Percentiles rank a stretch among this genome's conserved stretches.
Evolutionary conservation across 2,888 invertebrate species (phyloP).

Genomic region (Drosophila hawaiiensis): DNA sequence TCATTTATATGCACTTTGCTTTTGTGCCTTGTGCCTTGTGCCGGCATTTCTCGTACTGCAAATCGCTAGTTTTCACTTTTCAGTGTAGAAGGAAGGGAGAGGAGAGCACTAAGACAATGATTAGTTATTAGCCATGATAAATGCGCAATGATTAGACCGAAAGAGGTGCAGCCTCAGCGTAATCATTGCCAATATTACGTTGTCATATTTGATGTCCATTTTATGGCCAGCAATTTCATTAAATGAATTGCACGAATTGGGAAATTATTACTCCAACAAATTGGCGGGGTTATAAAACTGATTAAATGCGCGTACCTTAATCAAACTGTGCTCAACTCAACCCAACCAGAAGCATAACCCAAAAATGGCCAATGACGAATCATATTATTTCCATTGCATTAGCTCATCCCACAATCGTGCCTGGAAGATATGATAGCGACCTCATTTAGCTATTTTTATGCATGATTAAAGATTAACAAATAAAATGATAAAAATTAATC

Average conservation of each 20-base stretch:
- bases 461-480: neutral
- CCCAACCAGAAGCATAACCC: slow-evolving; percentile 5
- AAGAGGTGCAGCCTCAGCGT: slow-evolving; percentile 12
- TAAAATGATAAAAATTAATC: neutral
- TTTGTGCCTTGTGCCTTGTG: slow-evolving; percentile 29
- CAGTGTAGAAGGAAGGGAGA: slow-evolving; percentile 3
- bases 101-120: slow-evolving; percentile 33
- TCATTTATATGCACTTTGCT: slow-evolving; percentile 75
- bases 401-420: neutral
- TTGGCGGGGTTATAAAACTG: slow-evolving; percentile 19
- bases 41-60: slow-evolving; percentile 30
- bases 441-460: neutral
- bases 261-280: slow-evolving; percentile 39
- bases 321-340: slow-evolving; percentile 10
- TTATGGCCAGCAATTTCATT: slow-evolving; percentile 56
- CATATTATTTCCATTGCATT: slow-evolving; percentile 4
- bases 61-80: slow-evolving; percentile 75
- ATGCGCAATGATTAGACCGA: slow-evolving; percentile 45
- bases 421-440: neutral
- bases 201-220: slow-evolving; percentile 58
- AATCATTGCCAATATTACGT: slow-evolving; percentile 41
- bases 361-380: neutral
- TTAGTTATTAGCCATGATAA: slow-evolving; percentile 47
- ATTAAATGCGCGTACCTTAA: slow-evolving; percentile 31
- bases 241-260: slow-evolving; percentile 51